Conservation (phyloP, 2,797 vertebrate genomes). For the Coendou prehensilis region DNA sequence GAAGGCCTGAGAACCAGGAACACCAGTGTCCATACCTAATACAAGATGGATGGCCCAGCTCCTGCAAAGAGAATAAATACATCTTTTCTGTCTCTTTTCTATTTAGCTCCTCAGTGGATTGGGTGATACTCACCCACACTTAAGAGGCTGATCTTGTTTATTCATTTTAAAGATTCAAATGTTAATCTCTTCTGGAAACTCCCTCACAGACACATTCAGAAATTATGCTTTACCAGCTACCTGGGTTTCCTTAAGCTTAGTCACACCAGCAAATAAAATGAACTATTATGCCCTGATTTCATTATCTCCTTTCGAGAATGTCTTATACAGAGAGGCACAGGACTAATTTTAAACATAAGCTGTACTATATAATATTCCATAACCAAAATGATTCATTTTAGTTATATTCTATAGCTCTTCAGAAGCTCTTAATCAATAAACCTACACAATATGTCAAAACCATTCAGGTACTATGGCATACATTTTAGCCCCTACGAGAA, state of each 20-base stretch:
- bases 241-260: background rate
- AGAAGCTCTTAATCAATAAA: slow-evolving; percentile 16
- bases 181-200: background rate
- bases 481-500: slow-evolving; percentile 17
- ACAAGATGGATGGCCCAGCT: background rate
- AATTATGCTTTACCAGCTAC: background rate
- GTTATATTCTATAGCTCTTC: background rate
- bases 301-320: background rate
- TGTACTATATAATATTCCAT: background rate
- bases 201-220: background rate
- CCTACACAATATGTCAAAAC: background rate
- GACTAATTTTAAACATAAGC: slow-evolving; percentile 34
- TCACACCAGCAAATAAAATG: background rate
- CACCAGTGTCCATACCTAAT: no score
- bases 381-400: slow-evolving; percentile 46
- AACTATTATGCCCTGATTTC: background rate
- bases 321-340: background rate
- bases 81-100: background rate
- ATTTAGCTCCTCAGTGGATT: background rate
- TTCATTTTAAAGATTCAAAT: background rate
- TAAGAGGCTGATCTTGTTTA: background rate
- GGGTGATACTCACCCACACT: background rate
- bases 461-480: background rate
- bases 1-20: background rate
- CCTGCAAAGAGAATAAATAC: background rate